Evolutionary conservation across 2,888 invertebrate genomes (phyloP).

Genomic region (Eupithecia dodoneata): DNA sequence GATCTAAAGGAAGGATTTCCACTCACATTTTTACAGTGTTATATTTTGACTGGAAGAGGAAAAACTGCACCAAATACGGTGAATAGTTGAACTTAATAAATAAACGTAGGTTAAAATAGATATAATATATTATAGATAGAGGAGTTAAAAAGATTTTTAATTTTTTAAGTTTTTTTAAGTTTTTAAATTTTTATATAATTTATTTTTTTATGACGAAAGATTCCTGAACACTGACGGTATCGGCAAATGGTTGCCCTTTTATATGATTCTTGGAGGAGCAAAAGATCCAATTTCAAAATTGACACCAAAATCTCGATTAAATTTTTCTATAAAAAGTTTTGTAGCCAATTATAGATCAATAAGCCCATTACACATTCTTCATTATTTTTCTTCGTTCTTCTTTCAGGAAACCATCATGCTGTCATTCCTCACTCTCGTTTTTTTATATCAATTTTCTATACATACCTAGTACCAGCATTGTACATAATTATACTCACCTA

Average conservation of each 20-base stretch:
- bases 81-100: conserved; percentile 22
- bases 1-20: background rate
- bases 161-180: background rate
- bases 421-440: too few species aligned
- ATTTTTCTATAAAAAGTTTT: background rate
- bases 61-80: conserved; percentile 21
- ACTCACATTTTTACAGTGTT: conserved; percentile 15
- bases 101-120: background rate
- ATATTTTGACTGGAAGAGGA: conserved; percentile 14
- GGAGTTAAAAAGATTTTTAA: background rate
- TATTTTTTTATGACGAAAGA: background rate
- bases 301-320: background rate
- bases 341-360: background rate
- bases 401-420: too few species aligned
- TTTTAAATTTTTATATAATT: background rate
- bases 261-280: background rate
- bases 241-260: background rate
- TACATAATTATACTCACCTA: too few species aligned
- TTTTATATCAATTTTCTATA: too few species aligned
- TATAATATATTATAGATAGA: conserved; percentile 1
- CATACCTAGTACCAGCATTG: too few species aligned
- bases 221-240: background rate
- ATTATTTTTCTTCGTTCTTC: too few species aligned
- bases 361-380: background rate
- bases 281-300: background rate